Percentiles rank a stretch among this genome's conserved stretches.
These are phyloP conservation scores for Tiphia femorata DNA, from an alignment of 2,888 invertebrate genomes.

Conservation along the genomic window DNA sequence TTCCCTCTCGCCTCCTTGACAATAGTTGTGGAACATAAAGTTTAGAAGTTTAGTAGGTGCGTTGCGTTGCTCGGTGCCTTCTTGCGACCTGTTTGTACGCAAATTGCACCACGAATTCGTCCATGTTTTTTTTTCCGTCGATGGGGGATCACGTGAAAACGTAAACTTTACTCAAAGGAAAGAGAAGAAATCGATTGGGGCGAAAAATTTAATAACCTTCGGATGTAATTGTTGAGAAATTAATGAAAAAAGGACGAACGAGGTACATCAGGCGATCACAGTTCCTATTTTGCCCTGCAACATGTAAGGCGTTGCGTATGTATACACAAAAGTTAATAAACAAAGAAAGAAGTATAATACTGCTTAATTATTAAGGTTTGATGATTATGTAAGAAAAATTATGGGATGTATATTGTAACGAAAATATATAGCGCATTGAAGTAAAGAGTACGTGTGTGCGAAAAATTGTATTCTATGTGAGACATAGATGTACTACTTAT, in stretches of 20 bases:
- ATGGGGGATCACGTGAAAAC: no score
- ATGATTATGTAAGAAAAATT: conserved; percentile 35
- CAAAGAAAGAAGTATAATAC: conserved; percentile 19
- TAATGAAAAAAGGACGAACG: conserved; percentile 30
- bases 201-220: no score
- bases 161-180: neutral
- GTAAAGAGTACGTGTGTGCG: conserved; percentile 30
- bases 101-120: conserved; percentile 45
- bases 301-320: conserved; percentile 36
- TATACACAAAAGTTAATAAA: conserved; percentile 10
- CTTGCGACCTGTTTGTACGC: conserved; percentile 62
- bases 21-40: neutral
- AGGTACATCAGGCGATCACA: conserved; percentile 64
- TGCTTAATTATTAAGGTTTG: conserved; percentile 29
- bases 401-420: conserved; percentile 34
- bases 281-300: conserved; percentile 63
- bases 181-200: no score
- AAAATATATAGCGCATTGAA: conserved; percentile 37
- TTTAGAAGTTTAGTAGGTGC: neutral
- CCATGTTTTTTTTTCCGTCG: no score
- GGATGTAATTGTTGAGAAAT: neutral
- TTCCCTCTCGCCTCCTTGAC: neutral
- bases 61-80: conserved; percentile 63
- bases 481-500: conserved; percentile 12
- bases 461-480: conserved; percentile 15